These are phyloP conservation scores for Bombyx mandarina DNA, from an alignment of 1,140 invertebrate species.

Conservation along the genomic window DNA sequence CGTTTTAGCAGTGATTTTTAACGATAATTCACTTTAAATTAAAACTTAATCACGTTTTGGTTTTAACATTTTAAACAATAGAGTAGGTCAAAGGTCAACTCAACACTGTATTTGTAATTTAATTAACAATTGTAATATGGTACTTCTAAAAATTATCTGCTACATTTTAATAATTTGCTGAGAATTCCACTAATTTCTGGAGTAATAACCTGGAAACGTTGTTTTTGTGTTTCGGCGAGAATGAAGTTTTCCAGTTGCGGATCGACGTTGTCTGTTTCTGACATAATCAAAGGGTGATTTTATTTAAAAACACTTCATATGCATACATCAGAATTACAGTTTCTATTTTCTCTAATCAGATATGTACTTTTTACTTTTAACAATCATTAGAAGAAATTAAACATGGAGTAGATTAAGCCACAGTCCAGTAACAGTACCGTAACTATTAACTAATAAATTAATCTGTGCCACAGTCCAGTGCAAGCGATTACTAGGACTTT, in stretches of 20 bases:
- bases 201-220: constrained; percentile 56
- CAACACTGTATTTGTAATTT: too few relatives aligned
- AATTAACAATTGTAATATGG: too few relatives aligned
- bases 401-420: neutral
- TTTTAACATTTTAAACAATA: too few relatives aligned
- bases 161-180: too few relatives aligned
- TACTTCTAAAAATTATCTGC: too few relatives aligned
- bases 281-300: constrained; percentile 46
- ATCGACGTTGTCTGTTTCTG: constrained; percentile 45
- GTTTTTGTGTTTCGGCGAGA: constrained; percentile 57
- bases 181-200: neutral
- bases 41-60: too few relatives aligned
- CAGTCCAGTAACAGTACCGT: too few relatives aligned
- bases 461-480: too few relatives aligned
- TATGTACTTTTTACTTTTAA: constrained; percentile 1
- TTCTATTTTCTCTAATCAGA: neutral
- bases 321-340: neutral
- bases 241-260: constrained; percentile 58
- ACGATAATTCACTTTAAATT: too few relatives aligned
- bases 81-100: constrained; percentile 1
- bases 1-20: neutral
- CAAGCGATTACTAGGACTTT: too few relatives aligned
- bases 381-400: constrained; percentile 4
- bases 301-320: neutral
- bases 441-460: too few relatives aligned